Percentiles rank a stretch among this genome's conserved stretches.
Evolutionary conservation across 2,113 vertebrate species (phyloP).

Genomic region (Myrmophylax atrothorax): DNA sequence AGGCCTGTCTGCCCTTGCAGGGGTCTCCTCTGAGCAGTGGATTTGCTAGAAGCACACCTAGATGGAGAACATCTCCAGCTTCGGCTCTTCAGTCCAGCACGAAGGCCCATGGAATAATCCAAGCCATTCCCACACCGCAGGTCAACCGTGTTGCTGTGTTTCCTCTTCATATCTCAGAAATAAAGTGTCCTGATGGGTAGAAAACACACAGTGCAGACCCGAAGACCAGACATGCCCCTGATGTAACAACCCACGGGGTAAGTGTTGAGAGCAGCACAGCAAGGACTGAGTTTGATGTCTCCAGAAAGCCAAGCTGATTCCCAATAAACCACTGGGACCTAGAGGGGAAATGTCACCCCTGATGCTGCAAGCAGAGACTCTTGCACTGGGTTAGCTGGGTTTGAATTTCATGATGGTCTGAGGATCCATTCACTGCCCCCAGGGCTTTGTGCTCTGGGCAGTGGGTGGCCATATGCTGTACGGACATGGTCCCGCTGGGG

Average conservation of each 20-base stretch:
- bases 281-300: background rate
- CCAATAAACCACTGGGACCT: background rate
- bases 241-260: rapidly evolving
- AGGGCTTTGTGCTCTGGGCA: background rate
- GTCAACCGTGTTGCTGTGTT: rapidly evolving
- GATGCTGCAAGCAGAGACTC: background rate
- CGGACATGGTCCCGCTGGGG: rapidly evolving
- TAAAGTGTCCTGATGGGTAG: background rate
- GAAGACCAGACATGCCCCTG: rapidly evolving
- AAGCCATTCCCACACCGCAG: background rate
- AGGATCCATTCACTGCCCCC: rapidly evolving
- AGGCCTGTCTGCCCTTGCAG: background rate
- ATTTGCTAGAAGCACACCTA: background rate
- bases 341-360: rapidly evolving
- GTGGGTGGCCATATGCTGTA: rapidly evolving
- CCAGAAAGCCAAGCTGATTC: background rate
- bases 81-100: background rate
- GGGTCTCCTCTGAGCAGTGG: background rate
- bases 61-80: background rate
- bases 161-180: background rate
- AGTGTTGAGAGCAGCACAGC: rapidly evolving
- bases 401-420: rapidly evolving
- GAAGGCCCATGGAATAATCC: rapidly evolving
- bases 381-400: rapidly evolving
- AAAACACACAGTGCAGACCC: background rate